phyloP scores from a whole-genome alignment of 2,113 vertebrate genomes.

The Eurypyga helias region DNA sequence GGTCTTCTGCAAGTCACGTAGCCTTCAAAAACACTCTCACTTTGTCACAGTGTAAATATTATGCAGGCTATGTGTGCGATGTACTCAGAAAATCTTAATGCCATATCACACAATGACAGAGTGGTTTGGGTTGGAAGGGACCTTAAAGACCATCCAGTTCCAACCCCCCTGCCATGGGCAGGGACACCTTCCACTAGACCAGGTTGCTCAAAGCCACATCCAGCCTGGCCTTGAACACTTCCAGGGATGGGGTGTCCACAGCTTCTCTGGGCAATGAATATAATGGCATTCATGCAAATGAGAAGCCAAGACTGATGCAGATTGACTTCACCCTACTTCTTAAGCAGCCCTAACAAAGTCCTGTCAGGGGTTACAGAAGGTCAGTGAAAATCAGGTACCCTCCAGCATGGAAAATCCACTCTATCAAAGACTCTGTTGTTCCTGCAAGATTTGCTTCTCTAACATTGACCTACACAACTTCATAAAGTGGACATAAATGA shows the following conservation, averaged over 20 bases:
- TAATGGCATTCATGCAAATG: not conserved
- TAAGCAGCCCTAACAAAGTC: not conserved
- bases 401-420: not conserved
- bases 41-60: not conserved
- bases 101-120: not conserved
- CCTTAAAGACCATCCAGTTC: no score
- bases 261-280: no score
- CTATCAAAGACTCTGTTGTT: not conserved
- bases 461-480: not conserved
- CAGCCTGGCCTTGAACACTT: no score
- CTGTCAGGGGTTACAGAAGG: not conserved
- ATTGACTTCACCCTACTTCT: not conserved
- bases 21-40: not conserved
- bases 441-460: not conserved
- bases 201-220: no score
- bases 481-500: not conserved
- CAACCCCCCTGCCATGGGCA: no score
- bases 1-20: not conserved
- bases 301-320: not conserved
- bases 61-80: fast-evolving
- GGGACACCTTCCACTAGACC: no score
- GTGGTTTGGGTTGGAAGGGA: no score
- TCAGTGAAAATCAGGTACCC: not conserved
- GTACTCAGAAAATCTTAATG: not conserved
- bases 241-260: no score